phyloP scores from a whole-genome alignment of 2,797 vertebrate species.

The Sebastes melanostomus region DNA sequence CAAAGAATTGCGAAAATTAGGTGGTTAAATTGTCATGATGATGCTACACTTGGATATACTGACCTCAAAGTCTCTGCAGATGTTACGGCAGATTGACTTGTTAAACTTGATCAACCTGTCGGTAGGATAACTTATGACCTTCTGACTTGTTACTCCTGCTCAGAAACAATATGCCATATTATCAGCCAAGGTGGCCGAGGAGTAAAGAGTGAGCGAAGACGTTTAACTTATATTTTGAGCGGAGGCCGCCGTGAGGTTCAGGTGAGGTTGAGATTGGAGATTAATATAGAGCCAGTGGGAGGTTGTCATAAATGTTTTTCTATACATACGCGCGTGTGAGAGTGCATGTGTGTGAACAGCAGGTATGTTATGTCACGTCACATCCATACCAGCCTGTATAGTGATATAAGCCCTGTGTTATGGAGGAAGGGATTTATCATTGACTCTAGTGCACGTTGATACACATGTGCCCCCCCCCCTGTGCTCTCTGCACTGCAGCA shows the following conservation, averaged over 20 bases:
- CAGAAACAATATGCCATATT: background rate
- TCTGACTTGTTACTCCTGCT: background rate
- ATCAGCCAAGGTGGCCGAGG: background rate
- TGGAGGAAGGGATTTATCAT: constrained; percentile 68
- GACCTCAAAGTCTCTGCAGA: too few relatives aligned
- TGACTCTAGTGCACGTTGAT: constrained; percentile 69
- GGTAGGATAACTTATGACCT: background rate
- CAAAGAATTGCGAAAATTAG: too few relatives aligned
- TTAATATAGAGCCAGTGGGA: constrained; percentile 6
- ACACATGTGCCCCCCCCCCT: constrained; percentile 59
- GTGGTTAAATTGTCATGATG: too few relatives aligned
- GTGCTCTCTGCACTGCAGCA: constrained; percentile 70
- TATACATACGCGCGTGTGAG: background rate
- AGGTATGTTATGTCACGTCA: constrained; percentile 62
- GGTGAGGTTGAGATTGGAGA: constrained; percentile 19
- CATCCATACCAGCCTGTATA: constrained; percentile 37
- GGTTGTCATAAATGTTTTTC: background rate
- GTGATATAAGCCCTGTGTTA: constrained; percentile 45
- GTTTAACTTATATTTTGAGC: constrained; percentile 7
- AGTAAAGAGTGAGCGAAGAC: background rate
- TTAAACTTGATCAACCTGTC: background rate
- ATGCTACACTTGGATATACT: too few relatives aligned
- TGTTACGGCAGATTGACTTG: too few relatives aligned
- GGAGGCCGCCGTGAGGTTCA: constrained; percentile 16
- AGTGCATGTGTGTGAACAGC: constrained; percentile 21